phyloP scores from a whole-genome alignment of 92 coral and sea anemone species.

The Zoanthus gigantus region DNA sequence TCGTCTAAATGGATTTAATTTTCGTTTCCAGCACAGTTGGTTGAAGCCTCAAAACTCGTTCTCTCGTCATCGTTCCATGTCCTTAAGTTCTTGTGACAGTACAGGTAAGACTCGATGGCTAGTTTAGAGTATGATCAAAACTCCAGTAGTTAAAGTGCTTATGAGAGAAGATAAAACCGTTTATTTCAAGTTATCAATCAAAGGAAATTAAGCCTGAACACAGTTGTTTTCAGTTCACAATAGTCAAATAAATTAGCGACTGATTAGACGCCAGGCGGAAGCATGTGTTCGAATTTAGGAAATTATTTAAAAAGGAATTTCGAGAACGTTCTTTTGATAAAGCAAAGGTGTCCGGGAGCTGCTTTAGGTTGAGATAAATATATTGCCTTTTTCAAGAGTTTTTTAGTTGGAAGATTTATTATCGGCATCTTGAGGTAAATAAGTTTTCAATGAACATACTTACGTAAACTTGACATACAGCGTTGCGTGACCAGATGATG shows the following conservation, averaged over 20 bases:
- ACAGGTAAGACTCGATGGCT: slow-evolving; percentile 51
- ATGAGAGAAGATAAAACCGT: background rate
- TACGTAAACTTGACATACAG: slow-evolving; percentile 18
- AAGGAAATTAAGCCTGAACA: background rate
- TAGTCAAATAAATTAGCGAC: background rate
- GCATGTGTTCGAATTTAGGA: background rate
- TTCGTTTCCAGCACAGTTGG: slow-evolving; percentile 74
- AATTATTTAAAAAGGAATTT: background rate
- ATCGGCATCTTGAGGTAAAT: slow-evolving; percentile 1
- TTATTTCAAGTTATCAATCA: background rate
- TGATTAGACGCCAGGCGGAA: background rate
- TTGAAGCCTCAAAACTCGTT: slow-evolving; percentile 77
- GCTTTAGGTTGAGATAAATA: background rate
- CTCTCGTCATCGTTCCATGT: slow-evolving; percentile 76
- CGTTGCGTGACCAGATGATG: slow-evolving; percentile 24
- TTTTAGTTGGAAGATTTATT: background rate
- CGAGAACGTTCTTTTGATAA: background rate
- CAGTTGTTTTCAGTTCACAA: background rate
- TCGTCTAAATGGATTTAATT: slow-evolving; percentile 15
- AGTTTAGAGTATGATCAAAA: background rate
- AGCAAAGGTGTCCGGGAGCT: background rate
- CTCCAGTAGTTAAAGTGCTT: background rate
- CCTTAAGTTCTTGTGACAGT: slow-evolving; percentile 92
- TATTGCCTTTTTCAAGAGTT: background rate
- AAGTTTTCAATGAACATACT: background rate